A percentile compares a stretch with the other conserved stretches of the same genome.
Evolutionary conservation across 2,113 vertebrate species (phyloP).

Genomic region (Xenus cinereus): DNA sequence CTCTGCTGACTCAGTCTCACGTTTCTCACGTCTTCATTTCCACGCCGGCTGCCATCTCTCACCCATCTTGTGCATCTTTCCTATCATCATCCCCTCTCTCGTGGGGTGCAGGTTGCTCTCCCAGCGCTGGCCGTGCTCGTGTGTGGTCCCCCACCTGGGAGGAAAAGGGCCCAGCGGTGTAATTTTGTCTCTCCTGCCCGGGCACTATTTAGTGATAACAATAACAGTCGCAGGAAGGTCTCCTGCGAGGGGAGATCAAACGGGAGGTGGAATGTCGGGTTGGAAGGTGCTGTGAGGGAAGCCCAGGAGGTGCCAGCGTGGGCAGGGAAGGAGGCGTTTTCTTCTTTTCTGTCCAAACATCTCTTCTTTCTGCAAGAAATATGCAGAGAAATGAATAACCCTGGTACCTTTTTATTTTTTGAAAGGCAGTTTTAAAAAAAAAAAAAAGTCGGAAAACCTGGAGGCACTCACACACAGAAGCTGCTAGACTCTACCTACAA

Average conservation of each 20-base stretch:
- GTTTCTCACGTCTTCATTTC: not conserved
- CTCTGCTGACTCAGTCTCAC: not conserved
- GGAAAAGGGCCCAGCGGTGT: not conserved
- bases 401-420: not conserved
- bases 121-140: rapidly evolving
- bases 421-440: not conserved
- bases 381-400: not conserved
- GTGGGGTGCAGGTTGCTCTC: not conserved
- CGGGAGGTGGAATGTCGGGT: not conserved
- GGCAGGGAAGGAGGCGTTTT: not conserved
- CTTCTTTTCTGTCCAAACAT: not conserved
- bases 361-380: not conserved
- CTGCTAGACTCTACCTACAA: not conserved
- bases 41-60: not conserved
- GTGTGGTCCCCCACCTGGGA: slow-evolving; percentile 50
- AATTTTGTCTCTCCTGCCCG: not conserved
- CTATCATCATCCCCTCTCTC: rapidly evolving
- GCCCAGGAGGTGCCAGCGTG: not conserved
- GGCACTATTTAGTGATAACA: not conserved
- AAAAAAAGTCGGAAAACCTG: not conserved
- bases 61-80: not conserved
- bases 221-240: not conserved
- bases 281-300: not conserved
- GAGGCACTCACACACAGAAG: not conserved
- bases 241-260: not conserved